These are phyloP conservation scores for Drosophila kuntzei DNA, from an alignment of 2,888 invertebrate species.

Conservation along the genomic window DNA sequence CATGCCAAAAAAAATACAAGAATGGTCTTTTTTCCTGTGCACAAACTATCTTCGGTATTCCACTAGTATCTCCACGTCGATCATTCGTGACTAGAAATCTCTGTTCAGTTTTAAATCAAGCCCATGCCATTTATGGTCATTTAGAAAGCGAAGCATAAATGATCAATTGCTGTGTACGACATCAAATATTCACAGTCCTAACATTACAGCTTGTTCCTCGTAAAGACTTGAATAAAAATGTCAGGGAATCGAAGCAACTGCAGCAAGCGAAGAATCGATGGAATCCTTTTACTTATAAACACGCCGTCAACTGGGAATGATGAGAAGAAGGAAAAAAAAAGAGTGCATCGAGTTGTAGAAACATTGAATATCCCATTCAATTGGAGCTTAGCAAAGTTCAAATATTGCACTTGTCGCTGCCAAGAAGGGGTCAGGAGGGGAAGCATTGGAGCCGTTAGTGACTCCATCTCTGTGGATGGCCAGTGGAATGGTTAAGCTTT, in stretches of 20 bases:
- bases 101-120: neutral
- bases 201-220: slow-evolving; percentile 15
- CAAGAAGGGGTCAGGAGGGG: neutral
- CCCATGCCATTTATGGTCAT: slow-evolving; percentile 53
- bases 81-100: neutral
- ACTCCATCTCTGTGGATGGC: slow-evolving; percentile 15
- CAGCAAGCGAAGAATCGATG: slow-evolving; percentile 11
- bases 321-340: slow-evolving; percentile 5
- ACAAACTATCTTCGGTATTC: too few relatives aligned
- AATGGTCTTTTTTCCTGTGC: too few relatives aligned
- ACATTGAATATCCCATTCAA: slow-evolving; percentile 50
- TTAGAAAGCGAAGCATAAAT: slow-evolving; percentile 47
- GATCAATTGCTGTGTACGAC: slow-evolving; percentile 48
- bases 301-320: slow-evolving; percentile 41
- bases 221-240: neutral
- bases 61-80: slow-evolving; percentile 7
- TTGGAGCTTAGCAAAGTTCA: slow-evolving; percentile 57
- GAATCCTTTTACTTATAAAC: slow-evolving; percentile 28
- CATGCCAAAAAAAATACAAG: too few relatives aligned
- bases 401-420: slow-evolving; percentile 54
- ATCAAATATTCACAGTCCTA: slow-evolving; percentile 61
- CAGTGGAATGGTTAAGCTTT: slow-evolving; percentile 51
- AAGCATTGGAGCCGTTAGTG: slow-evolving; percentile 6
- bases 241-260: neutral
- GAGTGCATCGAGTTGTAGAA: slow-evolving; percentile 24